These are phyloP conservation scores for Macaca nemestrina DNA, from an alignment of 2,113 vertebrate species.

Conservation along the genomic window DNA sequence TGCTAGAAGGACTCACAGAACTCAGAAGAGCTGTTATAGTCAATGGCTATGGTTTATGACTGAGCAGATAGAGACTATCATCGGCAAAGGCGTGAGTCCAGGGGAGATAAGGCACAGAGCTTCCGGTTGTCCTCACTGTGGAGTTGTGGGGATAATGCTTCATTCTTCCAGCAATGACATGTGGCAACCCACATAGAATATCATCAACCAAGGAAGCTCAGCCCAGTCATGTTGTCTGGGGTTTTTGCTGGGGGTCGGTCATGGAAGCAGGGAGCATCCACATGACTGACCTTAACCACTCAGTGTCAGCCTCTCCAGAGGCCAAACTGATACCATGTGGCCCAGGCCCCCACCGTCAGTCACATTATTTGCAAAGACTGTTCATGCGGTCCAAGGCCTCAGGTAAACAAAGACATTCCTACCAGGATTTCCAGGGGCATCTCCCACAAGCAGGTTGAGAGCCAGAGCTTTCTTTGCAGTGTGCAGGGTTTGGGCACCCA, in stretches of 20 bases:
- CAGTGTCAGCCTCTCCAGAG: neutral
- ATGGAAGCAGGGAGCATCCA: neutral
- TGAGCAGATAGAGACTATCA: neutral
- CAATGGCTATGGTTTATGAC: no score
- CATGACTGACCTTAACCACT: neutral
- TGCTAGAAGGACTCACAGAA: neutral
- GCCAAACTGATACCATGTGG: fast-evolving
- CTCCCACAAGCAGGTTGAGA: neutral
- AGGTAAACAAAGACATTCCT: neutral
- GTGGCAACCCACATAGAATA: neutral
- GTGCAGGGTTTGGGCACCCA: no score
- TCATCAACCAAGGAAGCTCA: neutral
- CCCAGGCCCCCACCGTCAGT: no score
- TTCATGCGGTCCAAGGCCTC: fast-evolving
- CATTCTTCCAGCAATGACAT: neutral
- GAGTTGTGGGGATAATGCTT: neutral
- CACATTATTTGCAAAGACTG: no score
- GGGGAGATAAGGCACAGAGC: no score
- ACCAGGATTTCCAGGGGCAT: neutral
- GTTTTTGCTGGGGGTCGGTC: neutral
- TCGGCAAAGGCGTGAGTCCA: neutral
- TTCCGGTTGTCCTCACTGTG: no score
- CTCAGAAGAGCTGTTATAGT: neutral
- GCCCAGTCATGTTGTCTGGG: neutral
- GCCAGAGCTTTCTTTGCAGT: no score